Conservation (phyloP, 2,797 vertebrate genomes). For the Smutsia gigantea region DNA sequence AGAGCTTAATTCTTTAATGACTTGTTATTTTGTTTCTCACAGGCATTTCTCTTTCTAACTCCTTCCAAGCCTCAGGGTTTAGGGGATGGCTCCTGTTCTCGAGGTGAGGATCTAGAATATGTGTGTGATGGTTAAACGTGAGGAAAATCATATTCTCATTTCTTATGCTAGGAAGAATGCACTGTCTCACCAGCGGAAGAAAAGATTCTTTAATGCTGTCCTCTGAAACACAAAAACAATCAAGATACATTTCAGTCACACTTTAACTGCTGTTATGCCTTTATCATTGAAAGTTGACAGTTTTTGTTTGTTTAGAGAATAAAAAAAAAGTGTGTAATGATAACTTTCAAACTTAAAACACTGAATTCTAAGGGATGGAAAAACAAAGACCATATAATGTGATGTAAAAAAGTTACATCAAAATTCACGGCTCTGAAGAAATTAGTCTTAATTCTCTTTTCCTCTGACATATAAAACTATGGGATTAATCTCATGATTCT, state of each 20-base stretch:
- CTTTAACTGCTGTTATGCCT: neutral
- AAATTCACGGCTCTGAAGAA: neutral
- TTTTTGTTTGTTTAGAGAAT: neutral
- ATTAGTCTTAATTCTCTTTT: slow-evolving; percentile 1
- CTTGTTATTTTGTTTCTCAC: neutral
- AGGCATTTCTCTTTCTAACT: neutral
- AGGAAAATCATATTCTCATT: neutral
- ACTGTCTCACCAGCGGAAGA: neutral
- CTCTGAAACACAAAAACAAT: neutral
- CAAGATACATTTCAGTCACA: neutral
- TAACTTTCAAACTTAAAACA: neutral
- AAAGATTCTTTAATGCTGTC: neutral
- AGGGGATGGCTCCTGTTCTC: neutral
- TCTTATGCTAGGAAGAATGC: neutral
- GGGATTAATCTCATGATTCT: neutral
- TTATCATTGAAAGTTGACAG: neutral
- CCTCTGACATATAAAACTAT: neutral
- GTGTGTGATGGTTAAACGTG: accelerated
- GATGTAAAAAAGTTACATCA: neutral
- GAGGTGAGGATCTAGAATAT: too few relatives aligned
- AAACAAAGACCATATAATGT: neutral
- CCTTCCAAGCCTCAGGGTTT: neutral
- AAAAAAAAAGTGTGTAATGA: neutral
- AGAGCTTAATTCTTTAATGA: slow-evolving; percentile 73
- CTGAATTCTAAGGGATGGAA: neutral